These are phyloP conservation scores for Pseudolaguvia tuberculata DNA, from an alignment of 2,113 vertebrate genomes.

Conservation along the genomic window DNA sequence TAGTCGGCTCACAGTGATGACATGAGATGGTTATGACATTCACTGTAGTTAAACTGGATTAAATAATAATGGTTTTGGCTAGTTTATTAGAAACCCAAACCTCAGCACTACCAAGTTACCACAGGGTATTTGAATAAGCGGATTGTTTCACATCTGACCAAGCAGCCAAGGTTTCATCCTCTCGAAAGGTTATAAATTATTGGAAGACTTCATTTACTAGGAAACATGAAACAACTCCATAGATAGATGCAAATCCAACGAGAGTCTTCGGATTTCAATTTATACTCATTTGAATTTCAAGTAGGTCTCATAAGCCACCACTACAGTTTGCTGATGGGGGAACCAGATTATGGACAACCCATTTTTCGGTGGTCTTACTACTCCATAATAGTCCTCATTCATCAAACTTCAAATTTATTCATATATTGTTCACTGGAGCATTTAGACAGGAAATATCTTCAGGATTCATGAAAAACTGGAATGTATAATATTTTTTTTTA, in stretches of 20 bases:
- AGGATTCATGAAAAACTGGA: neutral
- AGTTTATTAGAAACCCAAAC: too few relatives aligned
- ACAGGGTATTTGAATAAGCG: too few relatives aligned
- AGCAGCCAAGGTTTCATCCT: too few relatives aligned
- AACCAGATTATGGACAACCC: neutral
- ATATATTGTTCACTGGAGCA: neutral
- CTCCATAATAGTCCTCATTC: constrained; percentile 3
- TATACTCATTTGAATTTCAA: neutral
- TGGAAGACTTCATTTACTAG: neutral
- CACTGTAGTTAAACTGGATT: too few relatives aligned
- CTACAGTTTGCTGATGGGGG: neutral
- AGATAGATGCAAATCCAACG: neutral
- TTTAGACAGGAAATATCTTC: neutral
- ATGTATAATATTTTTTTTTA: too few relatives aligned
- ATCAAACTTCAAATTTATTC: neutral
- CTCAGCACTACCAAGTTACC: too few relatives aligned
- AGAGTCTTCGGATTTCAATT: neutral
- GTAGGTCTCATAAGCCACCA: neutral
- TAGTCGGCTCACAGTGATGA: too few relatives aligned
- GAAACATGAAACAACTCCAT: neutral
- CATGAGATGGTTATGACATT: too few relatives aligned
- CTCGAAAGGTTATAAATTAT: neutral
- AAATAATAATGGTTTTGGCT: too few relatives aligned
- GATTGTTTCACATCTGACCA: too few relatives aligned
- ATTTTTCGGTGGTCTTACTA: neutral